phyloP scores from a whole-genome alignment of 1,140 invertebrate species.

The Leptinotarsa undecemlineata region DNA sequence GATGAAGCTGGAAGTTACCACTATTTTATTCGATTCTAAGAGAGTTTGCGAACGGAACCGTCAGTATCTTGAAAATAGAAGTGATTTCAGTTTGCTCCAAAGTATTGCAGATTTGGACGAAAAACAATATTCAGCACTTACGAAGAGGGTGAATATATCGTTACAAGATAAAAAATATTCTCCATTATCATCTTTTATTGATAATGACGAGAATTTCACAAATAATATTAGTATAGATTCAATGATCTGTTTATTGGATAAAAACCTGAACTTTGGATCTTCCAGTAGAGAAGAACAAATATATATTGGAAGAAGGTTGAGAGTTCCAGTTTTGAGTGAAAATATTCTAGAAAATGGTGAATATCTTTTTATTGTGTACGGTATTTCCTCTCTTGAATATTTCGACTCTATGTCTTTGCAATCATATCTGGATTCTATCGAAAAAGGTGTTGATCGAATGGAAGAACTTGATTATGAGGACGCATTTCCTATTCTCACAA shows the following conservation, averaged over 20 bases:
- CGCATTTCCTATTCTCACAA: background rate
- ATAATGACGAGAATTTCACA: background rate
- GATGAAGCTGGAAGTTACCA: background rate
- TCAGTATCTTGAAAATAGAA: background rate
- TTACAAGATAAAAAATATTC: background rate
- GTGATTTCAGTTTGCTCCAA: background rate
- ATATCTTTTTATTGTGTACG: background rate
- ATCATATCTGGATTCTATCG: background rate
- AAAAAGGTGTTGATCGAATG: background rate
- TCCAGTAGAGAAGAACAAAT: background rate
- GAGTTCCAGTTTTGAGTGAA: background rate
- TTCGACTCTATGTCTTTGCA: background rate
- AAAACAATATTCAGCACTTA: background rate
- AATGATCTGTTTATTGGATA: background rate
- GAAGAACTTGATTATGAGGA: background rate
- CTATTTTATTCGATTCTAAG: background rate
- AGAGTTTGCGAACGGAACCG: background rate
- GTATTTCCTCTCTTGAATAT: background rate
- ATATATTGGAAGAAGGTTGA: conserved; percentile 10
- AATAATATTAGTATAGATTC: background rate
- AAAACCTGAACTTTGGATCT: background rate
- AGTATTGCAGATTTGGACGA: background rate
- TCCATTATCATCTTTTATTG: background rate
- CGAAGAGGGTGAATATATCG: background rate
- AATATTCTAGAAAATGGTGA: background rate